Conservation (phyloP, 2,888 invertebrate species). For the Ophonus ardosiacus region DNA sequence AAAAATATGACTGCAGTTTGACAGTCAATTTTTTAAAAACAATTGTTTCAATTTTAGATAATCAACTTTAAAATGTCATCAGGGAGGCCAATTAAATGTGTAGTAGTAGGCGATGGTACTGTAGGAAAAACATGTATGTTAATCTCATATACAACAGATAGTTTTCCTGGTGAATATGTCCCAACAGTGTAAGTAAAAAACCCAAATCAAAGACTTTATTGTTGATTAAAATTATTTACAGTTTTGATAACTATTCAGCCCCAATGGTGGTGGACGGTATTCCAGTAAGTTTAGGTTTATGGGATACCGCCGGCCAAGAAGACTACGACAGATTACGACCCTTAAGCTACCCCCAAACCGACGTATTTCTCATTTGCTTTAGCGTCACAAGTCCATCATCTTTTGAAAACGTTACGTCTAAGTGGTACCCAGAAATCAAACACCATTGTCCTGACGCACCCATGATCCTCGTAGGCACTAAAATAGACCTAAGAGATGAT, state of each 20-base stretch:
- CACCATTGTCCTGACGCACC: slow-evolving; percentile 99
- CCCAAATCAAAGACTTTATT: neutral
- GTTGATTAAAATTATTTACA: slow-evolving; percentile 73
- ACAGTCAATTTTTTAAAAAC: slow-evolving; percentile 1
- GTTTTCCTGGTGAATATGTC: slow-evolving; percentile 96
- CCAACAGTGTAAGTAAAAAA: slow-evolving; percentile 90
- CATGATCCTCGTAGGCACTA: slow-evolving; percentile 98
- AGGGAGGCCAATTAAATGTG: slow-evolving; percentile 94
- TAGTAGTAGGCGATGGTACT: slow-evolving; percentile 94
- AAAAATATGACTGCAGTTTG: neutral
- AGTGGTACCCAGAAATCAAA: slow-evolving; percentile 99
- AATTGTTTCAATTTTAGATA: slow-evolving; percentile 25
- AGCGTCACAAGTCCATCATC: slow-evolving; percentile 99
- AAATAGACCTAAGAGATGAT: slow-evolving; percentile 99
- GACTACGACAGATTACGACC: slow-evolving; percentile 98
- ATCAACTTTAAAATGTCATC: slow-evolving; percentile 94
- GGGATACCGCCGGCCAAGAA: slow-evolving; percentile 99
- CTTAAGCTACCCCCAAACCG: slow-evolving; percentile 98
- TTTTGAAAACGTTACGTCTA: slow-evolving; percentile 99
- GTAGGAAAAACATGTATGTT: slow-evolving; percentile 97
- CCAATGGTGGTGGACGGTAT: slow-evolving; percentile 99
- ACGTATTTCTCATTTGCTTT: slow-evolving; percentile 99
- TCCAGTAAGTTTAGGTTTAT: slow-evolving; percentile 96
- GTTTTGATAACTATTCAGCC: slow-evolving; percentile 99
- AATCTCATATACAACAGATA: slow-evolving; percentile 94